Base-by-base conservation (phyloP, 1,140 invertebrate species). In the Leptonema lineaticorne region DNA sequence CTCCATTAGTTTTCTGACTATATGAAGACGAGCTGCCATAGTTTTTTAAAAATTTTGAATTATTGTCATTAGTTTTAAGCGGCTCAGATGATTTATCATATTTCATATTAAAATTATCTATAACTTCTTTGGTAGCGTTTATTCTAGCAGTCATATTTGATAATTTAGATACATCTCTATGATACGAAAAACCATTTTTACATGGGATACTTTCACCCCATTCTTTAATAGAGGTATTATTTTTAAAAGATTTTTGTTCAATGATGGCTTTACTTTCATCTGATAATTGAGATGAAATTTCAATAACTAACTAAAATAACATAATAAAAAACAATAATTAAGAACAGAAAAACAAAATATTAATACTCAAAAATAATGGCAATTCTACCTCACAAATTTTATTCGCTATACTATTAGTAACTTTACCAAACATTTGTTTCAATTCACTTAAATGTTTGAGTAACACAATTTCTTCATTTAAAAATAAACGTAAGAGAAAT, bases 401-500 rank as follows among this genome's bases (percentile, higher is more conserved):
- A 73, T 83, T 79, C 16, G 82, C 81, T 20, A 75, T 79, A 5
- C 79, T 71, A 20, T 76, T 75, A 5, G 79, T 78, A 26, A 85
- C 77, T 68, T 77, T 77, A 1, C 85, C 86, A 77, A 86, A 85
- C 68, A 81, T 85, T 74, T 83, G 83, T 58, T 82, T 83, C 45
- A 87, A 79, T 73, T 83, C 74, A 29, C 78, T 77, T 18, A 81
- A 73, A 76, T 84, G 83, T 63, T 83, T 84, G 4, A 84, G 77
- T 63, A 84, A 83, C 5, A 90, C 83, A 66, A 83, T 78, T 65
- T 84, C 82, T 45, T 87, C 82, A 69, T 85, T 78, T 8, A 88
- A 78, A 66, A 91, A 88, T 69, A 89, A 76, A 67, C 83, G 77
- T 33, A 91, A 78, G 3, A 85, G 73, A 70, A 86, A 85, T 3